A percentile compares a stretch with the other conserved stretches of the same genome.
Conservation (phyloP, 2,888 invertebrate genomes). For the Agrochola lota region DNA sequence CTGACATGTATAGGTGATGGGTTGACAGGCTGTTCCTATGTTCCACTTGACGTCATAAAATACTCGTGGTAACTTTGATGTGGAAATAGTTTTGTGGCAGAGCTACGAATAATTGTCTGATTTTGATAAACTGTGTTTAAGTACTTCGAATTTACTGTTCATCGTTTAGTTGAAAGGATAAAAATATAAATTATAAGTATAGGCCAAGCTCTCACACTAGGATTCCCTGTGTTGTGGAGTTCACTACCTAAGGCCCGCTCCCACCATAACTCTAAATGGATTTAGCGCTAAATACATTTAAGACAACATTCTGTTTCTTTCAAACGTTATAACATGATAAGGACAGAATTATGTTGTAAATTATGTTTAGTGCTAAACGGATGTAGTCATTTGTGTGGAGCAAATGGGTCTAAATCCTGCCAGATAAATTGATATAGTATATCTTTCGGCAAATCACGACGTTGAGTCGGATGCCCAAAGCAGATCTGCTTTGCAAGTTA, state of each 20-base stretch:
- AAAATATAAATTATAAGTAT: too few relatives aligned
- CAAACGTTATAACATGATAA: neutral
- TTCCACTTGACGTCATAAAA: constrained; percentile 28
- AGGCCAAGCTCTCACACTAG: neutral
- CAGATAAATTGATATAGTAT: neutral
- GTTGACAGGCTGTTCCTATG: constrained; percentile 20
- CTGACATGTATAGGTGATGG: constrained; percentile 35
- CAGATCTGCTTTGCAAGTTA: constrained; percentile 13
- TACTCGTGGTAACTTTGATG: neutral
- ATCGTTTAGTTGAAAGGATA: neutral
- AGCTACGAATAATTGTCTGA: neutral
- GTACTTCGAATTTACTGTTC: neutral
- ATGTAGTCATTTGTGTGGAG: neutral
- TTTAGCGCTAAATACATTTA: neutral
- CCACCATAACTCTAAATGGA: neutral
- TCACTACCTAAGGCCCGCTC: too few relatives aligned
- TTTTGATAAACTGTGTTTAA: neutral
- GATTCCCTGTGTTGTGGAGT: neutral
- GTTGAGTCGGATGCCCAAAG: constrained; percentile 2
- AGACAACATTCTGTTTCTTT: neutral
- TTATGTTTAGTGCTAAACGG: neutral
- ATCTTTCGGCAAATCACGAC: neutral
- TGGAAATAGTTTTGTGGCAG: neutral
- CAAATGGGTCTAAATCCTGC: neutral
- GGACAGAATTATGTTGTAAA: neutral